Evolutionary conservation across 2,888 invertebrate genomes (phyloP).

Genomic region (Drosophila atroscutellata): DNA sequence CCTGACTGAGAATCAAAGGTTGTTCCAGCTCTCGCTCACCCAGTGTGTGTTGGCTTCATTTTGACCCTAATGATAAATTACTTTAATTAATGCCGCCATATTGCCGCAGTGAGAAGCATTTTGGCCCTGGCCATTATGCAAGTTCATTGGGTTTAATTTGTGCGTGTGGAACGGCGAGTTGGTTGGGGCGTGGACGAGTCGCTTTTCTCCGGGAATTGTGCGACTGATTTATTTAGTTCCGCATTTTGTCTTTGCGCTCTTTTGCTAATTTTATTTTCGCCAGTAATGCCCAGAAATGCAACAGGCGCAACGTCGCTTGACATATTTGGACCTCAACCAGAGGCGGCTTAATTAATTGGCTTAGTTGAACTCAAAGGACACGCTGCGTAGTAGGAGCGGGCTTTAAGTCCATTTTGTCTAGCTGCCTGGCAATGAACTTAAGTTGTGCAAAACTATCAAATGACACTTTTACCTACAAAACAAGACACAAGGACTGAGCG

Average conservation of each 20-base stretch:
- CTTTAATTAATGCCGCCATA: slow-evolving; percentile 83
- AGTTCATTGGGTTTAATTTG: slow-evolving; percentile 80
- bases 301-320: slow-evolving; percentile 74
- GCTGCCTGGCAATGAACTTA: slow-evolving; percentile 39
- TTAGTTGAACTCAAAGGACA: slow-evolving; percentile 64
- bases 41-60: slow-evolving; percentile 51
- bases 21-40: slow-evolving; percentile 29
- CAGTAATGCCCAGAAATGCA: slow-evolving; percentile 57
- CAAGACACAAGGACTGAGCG: slow-evolving; percentile 22
- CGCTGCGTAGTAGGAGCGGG: slow-evolving; percentile 9
- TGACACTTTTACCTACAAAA: slow-evolving; percentile 67
- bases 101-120: slow-evolving; percentile 68
- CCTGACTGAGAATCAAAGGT: slow-evolving; percentile 69
- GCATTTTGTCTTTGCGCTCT: slow-evolving; percentile 66
- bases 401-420: slow-evolving; percentile 51
- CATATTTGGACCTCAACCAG: slow-evolving; percentile 65
- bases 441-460: slow-evolving; percentile 67
- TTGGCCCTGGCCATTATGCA: slow-evolving; percentile 70
- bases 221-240: slow-evolving; percentile 71
- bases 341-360: slow-evolving; percentile 74
- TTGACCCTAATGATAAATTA: slow-evolving; percentile 83
- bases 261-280: slow-evolving; percentile 57
- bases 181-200: neutral
- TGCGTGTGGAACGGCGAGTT: slow-evolving; percentile 42
- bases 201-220: neutral